These are phyloP conservation scores for Ectemnius cavifrons DNA, from an alignment of 2,888 invertebrate genomes.

Conservation along the genomic window DNA sequence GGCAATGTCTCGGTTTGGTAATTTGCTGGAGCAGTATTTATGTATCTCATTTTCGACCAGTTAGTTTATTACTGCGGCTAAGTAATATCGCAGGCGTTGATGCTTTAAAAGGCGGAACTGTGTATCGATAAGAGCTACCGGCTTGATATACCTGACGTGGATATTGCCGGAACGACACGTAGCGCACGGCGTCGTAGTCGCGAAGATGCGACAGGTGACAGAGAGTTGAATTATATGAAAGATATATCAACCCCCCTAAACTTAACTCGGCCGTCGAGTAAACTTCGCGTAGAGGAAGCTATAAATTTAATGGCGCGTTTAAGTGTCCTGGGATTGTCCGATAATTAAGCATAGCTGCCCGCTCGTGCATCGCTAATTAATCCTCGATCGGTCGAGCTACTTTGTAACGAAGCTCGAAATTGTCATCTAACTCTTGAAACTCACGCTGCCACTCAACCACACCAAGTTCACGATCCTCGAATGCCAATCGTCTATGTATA, in stretches of 20 bases:
- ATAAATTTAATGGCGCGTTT: no score
- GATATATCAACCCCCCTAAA: conserved; percentile 3
- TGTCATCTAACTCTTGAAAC: no score
- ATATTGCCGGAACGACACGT: neutral
- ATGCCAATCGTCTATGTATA: no score
- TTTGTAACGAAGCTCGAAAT: no score
- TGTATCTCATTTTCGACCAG: neutral
- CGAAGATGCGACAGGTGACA: neutral
- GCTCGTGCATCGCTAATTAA: no score
- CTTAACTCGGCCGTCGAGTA: neutral
- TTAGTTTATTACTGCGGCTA: no score
- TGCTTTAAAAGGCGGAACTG: neutral
- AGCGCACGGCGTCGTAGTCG: neutral
- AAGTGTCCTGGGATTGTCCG: no score
- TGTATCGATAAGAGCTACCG: conserved; percentile 1
- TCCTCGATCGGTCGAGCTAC: no score
- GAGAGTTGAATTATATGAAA: conserved; percentile 6
- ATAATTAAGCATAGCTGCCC: no score
- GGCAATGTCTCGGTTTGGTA: neutral
- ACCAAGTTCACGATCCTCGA: no score
- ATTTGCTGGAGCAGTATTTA: neutral
- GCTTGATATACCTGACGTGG: conserved; percentile 3
- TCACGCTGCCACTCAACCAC: no score
- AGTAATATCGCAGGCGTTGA: neutral
- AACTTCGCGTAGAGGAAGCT: no score